These are phyloP conservation scores for Catharus fuscescens DNA, from an alignment of 2,113 vertebrate species.

Conservation along the genomic window DNA sequence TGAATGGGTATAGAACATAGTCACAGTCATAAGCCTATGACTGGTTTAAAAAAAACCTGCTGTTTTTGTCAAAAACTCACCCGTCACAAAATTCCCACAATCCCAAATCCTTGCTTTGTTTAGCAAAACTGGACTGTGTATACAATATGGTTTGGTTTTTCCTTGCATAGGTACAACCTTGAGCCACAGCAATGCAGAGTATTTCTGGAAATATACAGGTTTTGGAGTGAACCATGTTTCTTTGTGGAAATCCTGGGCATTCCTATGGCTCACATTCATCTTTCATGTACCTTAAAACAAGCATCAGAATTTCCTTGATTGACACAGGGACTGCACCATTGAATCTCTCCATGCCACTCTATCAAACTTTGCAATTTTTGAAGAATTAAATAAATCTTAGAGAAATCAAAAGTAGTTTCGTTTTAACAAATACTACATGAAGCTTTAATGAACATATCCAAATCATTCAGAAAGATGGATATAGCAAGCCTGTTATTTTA, in stretches of 20 bases:
- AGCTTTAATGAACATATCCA: neutral
- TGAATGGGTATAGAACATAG: neutral
- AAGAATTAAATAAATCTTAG: neutral
- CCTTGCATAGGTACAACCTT: neutral
- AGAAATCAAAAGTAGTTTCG: neutral
- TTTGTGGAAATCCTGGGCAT: neutral
- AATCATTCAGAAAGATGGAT: neutral
- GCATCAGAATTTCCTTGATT: neutral
- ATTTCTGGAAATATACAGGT: neutral
- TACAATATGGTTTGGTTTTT: neutral
- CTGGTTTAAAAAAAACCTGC: neutral
- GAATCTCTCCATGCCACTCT: neutral
- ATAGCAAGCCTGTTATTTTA: neutral
- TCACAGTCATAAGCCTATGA: neutral
- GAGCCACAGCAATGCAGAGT: neutral
- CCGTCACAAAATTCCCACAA: neutral
- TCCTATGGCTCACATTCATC: neutral
- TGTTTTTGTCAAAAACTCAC: neutral
- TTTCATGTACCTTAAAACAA: neutral
- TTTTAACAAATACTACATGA: neutral
- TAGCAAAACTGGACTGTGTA: neutral
- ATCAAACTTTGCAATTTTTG: neutral
- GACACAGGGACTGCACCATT: neutral
- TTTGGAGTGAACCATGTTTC: rapidly evolving
- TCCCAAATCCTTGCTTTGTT: neutral